Percentiles rank a stretch among this genome's conserved stretches.
These are phyloP conservation scores for Onychomys arenicola DNA, from an alignment of 2,797 vertebrate genomes.

Conservation along the genomic window DNA sequence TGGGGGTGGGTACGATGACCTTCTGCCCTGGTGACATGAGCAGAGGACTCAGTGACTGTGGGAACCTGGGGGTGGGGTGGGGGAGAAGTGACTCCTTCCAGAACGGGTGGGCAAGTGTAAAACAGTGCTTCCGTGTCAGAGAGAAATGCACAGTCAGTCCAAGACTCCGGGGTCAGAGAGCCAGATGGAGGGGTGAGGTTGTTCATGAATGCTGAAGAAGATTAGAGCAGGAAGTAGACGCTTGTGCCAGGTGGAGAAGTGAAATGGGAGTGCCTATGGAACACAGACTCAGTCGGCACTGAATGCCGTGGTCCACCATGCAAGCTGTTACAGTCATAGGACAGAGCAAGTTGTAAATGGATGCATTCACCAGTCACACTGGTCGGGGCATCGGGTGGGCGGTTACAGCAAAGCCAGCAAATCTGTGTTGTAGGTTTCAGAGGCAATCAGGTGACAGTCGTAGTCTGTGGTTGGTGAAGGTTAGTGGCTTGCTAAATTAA, in stretches of 20 bases:
- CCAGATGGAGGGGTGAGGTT: rapidly evolving
- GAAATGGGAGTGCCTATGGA: background rate
- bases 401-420: background rate
- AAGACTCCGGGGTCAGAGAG: background rate
- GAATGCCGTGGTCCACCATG: too few species aligned
- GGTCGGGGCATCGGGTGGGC: background rate
- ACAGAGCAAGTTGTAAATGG: background rate
- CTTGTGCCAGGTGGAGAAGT: background rate
- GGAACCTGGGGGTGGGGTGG: background rate
- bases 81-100: background rate
- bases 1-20: background rate
- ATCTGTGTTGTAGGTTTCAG: background rate
- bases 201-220: background rate
- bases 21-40: background rate
- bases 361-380: background rate
- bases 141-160: background rate
- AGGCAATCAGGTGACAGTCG: background rate
- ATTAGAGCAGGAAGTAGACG: background rate
- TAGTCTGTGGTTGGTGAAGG: background rate
- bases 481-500: background rate
- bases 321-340: background rate
- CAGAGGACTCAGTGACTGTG: background rate
- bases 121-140: background rate
- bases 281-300: background rate
- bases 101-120: too few species aligned